Evolutionary conservation across 2,888 invertebrate species (phyloP), one percentile per base, ranked within the genome.

Genomic region (Microplitis manilae): DNA sequence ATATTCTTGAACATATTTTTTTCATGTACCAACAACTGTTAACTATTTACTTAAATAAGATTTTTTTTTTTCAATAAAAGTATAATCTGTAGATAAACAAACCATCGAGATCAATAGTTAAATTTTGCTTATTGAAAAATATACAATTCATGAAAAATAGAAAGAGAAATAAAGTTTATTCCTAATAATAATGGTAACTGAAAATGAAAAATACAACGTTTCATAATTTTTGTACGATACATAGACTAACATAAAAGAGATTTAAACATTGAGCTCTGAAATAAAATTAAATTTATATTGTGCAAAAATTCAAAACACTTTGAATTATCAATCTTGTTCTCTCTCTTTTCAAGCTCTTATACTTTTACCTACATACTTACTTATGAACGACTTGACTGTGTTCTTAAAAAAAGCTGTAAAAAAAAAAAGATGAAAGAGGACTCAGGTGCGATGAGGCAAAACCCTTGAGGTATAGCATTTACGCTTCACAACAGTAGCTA

Each of bases 341-440:
- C 13, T 13, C 50, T 50, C 30, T 50, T 50, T 50, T 5, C 8
- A 50, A 8, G 50, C 50, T 50, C 13, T 50, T 13, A 50, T 13
- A 50, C 50, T 50, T 50, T 50, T 50, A 5, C 13, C 50, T 50
- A 13, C 9, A 13, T 13, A 50, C 50, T 50, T 50, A 50, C 9
- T 50, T 50, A 50, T 50, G 13, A 50, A 50, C 50, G 8, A 50
- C 50, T 7, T 4, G 8, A 7, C 4, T 5, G 13, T 50, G 2
- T 50, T 50, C 13, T 50, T 50, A 13, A 13, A 50, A 50, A 13
- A 50, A 50, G 50, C 50, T 50, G 50, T 65, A 72, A 60, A 79
- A 72, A 68, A 68, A 70, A 77, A 65, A 73, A 67, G 67, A 30
- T 38, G 13, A 30, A 30, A 64, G 61, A 72, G 13, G 60, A 72